Evolutionary conservation across 2,113 vertebrate species (phyloP), one percentile per base, ranked within the genome.

Genomic region (Lepus europaeus): DNA sequence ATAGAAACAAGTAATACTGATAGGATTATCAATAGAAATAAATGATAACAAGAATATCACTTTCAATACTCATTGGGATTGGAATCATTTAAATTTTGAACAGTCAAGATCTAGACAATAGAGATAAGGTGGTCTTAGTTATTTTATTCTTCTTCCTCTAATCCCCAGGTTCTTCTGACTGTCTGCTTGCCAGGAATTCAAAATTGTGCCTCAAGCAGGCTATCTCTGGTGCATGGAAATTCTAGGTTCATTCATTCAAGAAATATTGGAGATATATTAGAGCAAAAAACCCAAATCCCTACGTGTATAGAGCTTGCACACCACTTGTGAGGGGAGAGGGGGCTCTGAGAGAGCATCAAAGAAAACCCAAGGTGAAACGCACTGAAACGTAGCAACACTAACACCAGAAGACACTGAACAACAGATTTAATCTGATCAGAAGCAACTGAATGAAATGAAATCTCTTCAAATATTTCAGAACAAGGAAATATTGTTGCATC

Each of bases 31-130:
- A 64, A 79, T 36, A 56, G 17, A 69, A 84, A 82, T 39, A 80
- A 59, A 12, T 27, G 31, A 63, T 59, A 20, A 4, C 9, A 56
- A 12, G 9, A n/a, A 7, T 53, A 49, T n/a, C 3, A 64, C 45
- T 81, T 45, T 77, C 13, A 74, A 80, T 74, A 59, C 66, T 68
- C 79, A 51, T 45, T 53, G 45, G 9, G 29, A 1, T 49, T 76
- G 8, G 23, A 88, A 70, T 64, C 17, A 36, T 74, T 53, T 95
- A n/a, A 69, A 61, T 69, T 90, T 90, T 83, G 19, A 56, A 12
- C 13, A 80, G 27, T 2, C 22, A 29, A 1, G n/a, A 39, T 33
- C 5, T 53, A 51, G 14, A 81, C 16, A 69, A 36, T 49, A 31
- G 8, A 68, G 73, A 27, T 56, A 27, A 5, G 33, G 33, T 23